Evolutionary conservation across 2,113 vertebrate species (phyloP), one percentile per base, ranked within the genome.

Genomic region (Enhydra lutris): DNA sequence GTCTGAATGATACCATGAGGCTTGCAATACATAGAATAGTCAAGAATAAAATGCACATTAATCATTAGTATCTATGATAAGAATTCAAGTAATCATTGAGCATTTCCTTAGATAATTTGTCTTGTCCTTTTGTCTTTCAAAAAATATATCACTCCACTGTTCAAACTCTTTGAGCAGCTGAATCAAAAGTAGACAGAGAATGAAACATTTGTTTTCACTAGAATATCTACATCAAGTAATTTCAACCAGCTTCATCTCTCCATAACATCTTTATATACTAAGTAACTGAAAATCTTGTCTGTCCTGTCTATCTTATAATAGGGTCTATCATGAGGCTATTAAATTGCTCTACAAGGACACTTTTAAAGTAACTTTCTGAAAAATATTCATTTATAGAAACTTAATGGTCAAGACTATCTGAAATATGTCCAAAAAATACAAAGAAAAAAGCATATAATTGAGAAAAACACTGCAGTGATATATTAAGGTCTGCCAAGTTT

Each of bases 381-480:
- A 76, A 96, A 93, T 93, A 93, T 94, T 94, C 89, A 67, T 97
- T 98, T 98, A 89, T 82, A 95, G 92, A 26, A 73, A 80, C 59
- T 80, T 97, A 94, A 97, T 98, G 93, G 90, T 98, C 96, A 98
- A 97, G 88, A 90, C 36, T 90, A 95, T 93, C 93, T 98, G 98
- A 98, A 99, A 98, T 94, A 80, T 91, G 12, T 98, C 98, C 96
- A 98, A 94, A 93, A 97, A 74, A 29, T 89, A 98, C 93, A 98
- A 91, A 45, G 88, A 93, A 98, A 98, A 98, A 95, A 59, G 83
- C 86, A 95, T 82, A 95, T 97, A 98, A 98, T 98, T 97, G 97
- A 98, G 88, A 95, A 89, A 98, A 98, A 97, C 20, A 65, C 12
- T 86, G 39, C 52, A 96, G 7, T 71, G 96, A 97, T 93, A 36